Evolutionary conservation across 2,888 invertebrate species (phyloP), one percentile per base, ranked within the genome.

Genomic region (Arge pagana): DNA sequence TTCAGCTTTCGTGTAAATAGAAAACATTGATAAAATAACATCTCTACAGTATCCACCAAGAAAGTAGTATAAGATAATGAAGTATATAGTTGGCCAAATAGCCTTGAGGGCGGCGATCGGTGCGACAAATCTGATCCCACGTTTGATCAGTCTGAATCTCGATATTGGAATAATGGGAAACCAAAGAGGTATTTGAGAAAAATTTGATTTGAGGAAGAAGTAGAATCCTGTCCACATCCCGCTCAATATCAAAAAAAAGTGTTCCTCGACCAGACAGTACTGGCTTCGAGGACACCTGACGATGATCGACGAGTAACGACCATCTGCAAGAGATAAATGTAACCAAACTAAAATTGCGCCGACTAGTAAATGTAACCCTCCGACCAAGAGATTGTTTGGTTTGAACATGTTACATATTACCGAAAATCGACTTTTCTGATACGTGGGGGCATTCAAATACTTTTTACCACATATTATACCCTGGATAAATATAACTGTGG

Each of bases 151-250:
- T 3, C 85, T 79, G 58, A 88, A 81, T 68, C 88, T 89, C 35
- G 82, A 81, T 71, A 86, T 85, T 55, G 87, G 85, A 11, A 88
- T 80, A n/a, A 87, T 82, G 6, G 88, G 84, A 68, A 89, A 90
- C 19, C 81, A 77, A 0, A 90, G 77, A 57, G 81, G 80, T 7
- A 77, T 71, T 16, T 81, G 81, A 40, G 81, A 78, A 30, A 84
- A 76, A 60, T 83, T 83, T 7, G 81, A 79, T 62, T 80, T 83
- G 1, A 82, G 56, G 60, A 85, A 87, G 62, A 83, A 82, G 59
- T 81, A 83, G 13, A 82, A 66, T 24, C 89, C 89, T 59, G 83
- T 85, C 81, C 85, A 86, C 60, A 87, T 77, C 11, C 89, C 89
- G 55, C 83, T 83, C 56, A 86, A 77, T 37, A 88, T 77, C 21